phyloP scores from a whole-genome alignment of 1,140 invertebrate genomes.

The Brachionus manjavacas region DNA sequence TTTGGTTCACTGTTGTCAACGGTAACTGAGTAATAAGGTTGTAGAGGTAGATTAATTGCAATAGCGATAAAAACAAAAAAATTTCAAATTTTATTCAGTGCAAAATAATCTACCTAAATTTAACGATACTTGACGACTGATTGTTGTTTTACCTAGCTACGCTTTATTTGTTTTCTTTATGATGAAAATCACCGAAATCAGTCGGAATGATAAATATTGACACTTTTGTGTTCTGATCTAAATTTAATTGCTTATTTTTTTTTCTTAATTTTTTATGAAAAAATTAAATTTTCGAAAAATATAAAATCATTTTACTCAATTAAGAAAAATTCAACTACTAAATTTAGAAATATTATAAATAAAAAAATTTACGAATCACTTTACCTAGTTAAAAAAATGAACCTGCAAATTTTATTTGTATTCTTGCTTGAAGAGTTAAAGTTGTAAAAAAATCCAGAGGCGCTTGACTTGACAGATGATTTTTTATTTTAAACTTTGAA shows the following conservation, averaged over 20 bases:
- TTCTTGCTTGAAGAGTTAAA: no score
- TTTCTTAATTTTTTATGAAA: not conserved
- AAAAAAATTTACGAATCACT: not conserved
- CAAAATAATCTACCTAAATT: not conserved
- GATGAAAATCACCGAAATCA: not conserved
- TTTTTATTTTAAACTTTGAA: no score
- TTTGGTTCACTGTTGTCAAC: conserved; percentile 27
- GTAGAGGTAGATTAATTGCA: conserved; percentile 10
- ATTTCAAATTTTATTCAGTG: not conserved
- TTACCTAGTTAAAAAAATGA: not conserved
- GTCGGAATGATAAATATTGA: not conserved
- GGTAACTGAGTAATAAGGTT: conserved; percentile 20
- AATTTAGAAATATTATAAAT: not conserved
- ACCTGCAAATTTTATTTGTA: no score
- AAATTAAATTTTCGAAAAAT: not conserved
- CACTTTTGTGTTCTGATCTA: not conserved
- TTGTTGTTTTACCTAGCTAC: conserved; percentile 26
- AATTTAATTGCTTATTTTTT: not conserved
- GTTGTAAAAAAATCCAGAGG: no score
- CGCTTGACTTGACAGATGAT: no score
- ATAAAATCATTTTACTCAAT: not conserved
- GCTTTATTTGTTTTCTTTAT: not conserved
- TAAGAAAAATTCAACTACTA: not conserved
- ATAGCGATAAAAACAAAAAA: conserved; percentile 1
- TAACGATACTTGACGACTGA: not conserved